Percentiles rank a stretch among this genome's conserved stretches.
Conservation (phyloP, 2,888 invertebrate genomes). For the Agrochola litura region DNA sequence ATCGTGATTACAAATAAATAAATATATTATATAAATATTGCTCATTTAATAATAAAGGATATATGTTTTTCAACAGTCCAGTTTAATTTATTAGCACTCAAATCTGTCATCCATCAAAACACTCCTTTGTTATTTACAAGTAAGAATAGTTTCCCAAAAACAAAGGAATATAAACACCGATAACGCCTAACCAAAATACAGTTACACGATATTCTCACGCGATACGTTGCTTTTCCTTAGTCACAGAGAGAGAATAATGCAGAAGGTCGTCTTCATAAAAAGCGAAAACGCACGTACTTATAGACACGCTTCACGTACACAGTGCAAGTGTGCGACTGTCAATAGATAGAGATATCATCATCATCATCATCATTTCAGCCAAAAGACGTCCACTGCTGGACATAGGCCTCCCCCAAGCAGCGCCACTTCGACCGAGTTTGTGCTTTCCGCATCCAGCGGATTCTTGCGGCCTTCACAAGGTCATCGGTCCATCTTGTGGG, state of each 20-base stretch:
- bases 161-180: constrained; percentile 17
- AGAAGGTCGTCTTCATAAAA: neutral
- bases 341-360: too few species aligned
- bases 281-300: neutral
- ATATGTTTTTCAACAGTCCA: neutral
- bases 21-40: too few species aligned
- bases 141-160: constrained; percentile 10
- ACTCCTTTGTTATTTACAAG: constrained; percentile 2
- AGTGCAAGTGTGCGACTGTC: neutral
- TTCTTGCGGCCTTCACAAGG: too few species aligned
- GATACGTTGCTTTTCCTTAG: constrained; percentile 12
- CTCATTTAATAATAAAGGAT: neutral
- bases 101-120: constrained; percentile 23
- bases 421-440: too few species aligned
- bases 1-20: too few species aligned
- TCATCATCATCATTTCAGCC: too few species aligned
- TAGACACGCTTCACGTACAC: neutral
- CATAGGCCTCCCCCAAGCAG: too few species aligned
- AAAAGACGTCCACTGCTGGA: too few species aligned
- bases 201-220: constrained; percentile 31
- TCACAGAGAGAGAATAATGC: neutral
- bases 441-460: too few species aligned
- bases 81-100: neutral
- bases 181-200: constrained; percentile 34
- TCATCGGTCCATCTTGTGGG: too few species aligned